phyloP scores from a whole-genome alignment of 2,113 vertebrate genomes.

The Tiliqua scincoides region DNA sequence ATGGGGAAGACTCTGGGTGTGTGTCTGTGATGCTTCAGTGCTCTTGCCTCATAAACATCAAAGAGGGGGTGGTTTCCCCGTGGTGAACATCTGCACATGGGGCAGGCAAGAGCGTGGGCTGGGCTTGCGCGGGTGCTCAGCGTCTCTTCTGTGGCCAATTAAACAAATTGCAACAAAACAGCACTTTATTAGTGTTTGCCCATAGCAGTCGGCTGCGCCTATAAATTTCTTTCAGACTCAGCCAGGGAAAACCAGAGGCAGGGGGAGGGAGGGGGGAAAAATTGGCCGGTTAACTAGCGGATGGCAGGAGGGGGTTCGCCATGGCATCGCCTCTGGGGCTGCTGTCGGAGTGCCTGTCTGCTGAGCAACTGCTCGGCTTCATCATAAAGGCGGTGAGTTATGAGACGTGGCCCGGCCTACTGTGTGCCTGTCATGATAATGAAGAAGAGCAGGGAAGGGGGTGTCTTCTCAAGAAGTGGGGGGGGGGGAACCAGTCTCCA shows the following conservation, averaged over 20 bases:
- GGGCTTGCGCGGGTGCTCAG: constrained; percentile 60
- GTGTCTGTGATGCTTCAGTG: constrained; percentile 30
- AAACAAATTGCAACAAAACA: constrained; percentile 92
- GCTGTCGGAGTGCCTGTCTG: constrained; percentile 82
- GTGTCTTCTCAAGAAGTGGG: constrained; percentile 9
- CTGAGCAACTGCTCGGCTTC: constrained; percentile 85
- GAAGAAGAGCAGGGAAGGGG: constrained; percentile 27
- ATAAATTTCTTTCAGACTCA: constrained; percentile 89
- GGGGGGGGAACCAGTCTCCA: neutral
- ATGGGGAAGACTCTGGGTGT: constrained; percentile 47
- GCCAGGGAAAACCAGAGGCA: constrained; percentile 64
- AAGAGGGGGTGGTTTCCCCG: constrained; percentile 47
- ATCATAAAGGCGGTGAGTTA: constrained; percentile 79
- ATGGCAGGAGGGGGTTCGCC: constrained; percentile 79
- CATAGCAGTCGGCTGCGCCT: constrained; percentile 79
- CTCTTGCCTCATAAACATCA: constrained; percentile 37
- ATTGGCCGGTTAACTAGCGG: constrained; percentile 84
- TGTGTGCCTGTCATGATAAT: constrained; percentile 32
- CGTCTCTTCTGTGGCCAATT: constrained; percentile 93
- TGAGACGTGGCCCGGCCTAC: constrained; percentile 31
- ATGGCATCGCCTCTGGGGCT: constrained; percentile 81
- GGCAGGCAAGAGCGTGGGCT: constrained; percentile 68
- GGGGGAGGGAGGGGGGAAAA: constrained; percentile 67
- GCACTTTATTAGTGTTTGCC: constrained; percentile 96
- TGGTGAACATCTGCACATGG: constrained; percentile 78